These are phyloP conservation scores for Florisuga fusca DNA, from an alignment of 2,797 vertebrate genomes.

Conservation along the genomic window DNA sequence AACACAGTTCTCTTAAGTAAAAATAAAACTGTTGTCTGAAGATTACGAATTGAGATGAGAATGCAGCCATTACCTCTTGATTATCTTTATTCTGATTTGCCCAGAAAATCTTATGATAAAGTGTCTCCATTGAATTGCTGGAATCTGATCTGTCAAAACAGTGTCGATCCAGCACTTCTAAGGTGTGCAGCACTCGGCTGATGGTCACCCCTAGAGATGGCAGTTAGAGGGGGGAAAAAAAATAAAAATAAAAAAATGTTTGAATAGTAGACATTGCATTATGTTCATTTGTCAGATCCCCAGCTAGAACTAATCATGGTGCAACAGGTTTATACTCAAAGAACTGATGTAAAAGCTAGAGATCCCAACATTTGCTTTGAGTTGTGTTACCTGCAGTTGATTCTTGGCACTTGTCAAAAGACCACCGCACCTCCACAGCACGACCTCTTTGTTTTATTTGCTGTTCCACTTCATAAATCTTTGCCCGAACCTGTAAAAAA, in stretches of 20 bases:
- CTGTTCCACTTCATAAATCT: constrained; percentile 81
- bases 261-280: neutral
- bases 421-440: constrained; percentile 82
- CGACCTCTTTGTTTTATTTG: constrained; percentile 82
- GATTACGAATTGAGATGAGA: neutral
- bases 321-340: neutral
- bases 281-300: neutral
- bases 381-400: constrained; percentile 77
- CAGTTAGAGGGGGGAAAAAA: neutral
- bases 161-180: constrained; percentile 80
- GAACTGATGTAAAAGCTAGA: neutral
- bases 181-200: constrained; percentile 78
- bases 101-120: constrained; percentile 83
- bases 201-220: constrained; percentile 78
- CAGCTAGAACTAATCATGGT: neutral
- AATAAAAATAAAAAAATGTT: neutral
- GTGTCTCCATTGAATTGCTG: constrained; percentile 82
- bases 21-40: neutral
- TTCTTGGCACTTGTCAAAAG: constrained; percentile 84
- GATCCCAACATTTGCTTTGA: neutral
- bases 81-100: constrained; percentile 80
- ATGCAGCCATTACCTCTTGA: constrained; percentile 76
- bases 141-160: constrained; percentile 83
- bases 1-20: neutral
- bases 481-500: constrained; percentile 77